Evolutionary conservation across 2,797 vertebrate species (phyloP), one percentile per base, ranked within the genome.

Genomic region (Phalanger gymnotis): DNA sequence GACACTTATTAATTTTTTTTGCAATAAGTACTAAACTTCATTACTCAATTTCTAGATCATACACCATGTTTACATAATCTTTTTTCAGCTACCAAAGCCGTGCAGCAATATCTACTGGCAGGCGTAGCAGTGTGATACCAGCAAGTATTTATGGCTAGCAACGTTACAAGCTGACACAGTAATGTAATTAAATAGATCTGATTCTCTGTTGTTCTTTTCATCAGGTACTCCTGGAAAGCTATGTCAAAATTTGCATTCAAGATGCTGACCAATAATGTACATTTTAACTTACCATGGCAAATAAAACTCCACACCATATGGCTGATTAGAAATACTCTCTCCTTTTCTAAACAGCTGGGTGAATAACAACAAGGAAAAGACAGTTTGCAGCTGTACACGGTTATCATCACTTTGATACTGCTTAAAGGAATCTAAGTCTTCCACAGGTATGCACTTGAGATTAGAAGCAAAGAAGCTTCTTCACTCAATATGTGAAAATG

Each of bases 311-410:
- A 98, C 98, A 99, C 99, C 99, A 99, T 99, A 99, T 99, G 99
- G 99, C 99, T 99, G 99, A 99, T 99, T 99, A 99, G 99, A 99
- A 99, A 99, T 98, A 98, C 98, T 99, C 99, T 99, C 98, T 99
- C 99, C 98, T 97, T 94, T 96, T 98, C 98, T 97, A 97, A 98
- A 98, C 99, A 99, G 98, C 99, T 99, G 98, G 98, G 98, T 97
- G 98, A 98, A 97, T 98, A 98, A 98, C 98, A 98, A 98, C 98
- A 96, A 98, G 98, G 97, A 98, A 98, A 98, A 98, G 99, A 99
- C 97, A 99, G 99, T 99, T 99, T 99, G 99, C 99, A 99, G 99
- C 99, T 99, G 99, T 98, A 99, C 96, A 98, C 99, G 99, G 99
- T 99, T 98, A 99, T 98, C 98, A 98, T 98, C 98, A 99, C 99